Evolutionary conservation across 2,888 invertebrate species (phyloP), one percentile per base, ranked within the genome.

Genomic region (Thera britannica): DNA sequence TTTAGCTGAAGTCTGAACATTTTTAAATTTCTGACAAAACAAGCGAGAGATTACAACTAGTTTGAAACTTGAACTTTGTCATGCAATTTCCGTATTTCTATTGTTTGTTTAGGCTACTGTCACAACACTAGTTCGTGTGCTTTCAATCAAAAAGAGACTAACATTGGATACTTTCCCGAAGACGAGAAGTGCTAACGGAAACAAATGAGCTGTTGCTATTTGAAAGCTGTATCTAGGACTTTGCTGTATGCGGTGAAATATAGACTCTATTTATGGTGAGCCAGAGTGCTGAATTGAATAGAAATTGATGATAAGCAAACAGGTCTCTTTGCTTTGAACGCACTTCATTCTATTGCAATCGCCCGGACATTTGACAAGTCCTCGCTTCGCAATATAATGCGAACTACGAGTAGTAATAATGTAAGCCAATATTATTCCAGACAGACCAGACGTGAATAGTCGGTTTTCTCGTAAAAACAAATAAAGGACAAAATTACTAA

Each of bases 321-420:
- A 86, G 85, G 89, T 88, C 88, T 86, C 84, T 85, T 83, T 77
- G 89, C 89, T 89, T 89, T 90, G 85, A 88, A 86, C 83, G 87
- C 82, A 82, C 83, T 86, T 87, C 90, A 90, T 90, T 90, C 89
- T 90, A 89, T 90, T 87, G 90, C 87, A 85, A 83, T 84, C 87
- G 84, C 81, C 83, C 81, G 83, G 81, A 92, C 90, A 92, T 90
- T 90, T 91, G 91, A 92, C 92, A 92, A 89, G 87, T 89, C 83
- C 81, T 82, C 83, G 81, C 76, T 70, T 85, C 84, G 88, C 87
- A 88, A 87, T 88, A 88, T 87, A 86, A 87, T 83, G 63, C 67
- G 9, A 34, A 23, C 23, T 23, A 23, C 23, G 1, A 34, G 52
- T 52, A 9, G 34, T 9, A 34, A 52, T 52, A 52, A 9, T 52